phyloP scores from a whole-genome alignment of 2,888 invertebrate genomes.

The Mesoligia furuncula region DNA sequence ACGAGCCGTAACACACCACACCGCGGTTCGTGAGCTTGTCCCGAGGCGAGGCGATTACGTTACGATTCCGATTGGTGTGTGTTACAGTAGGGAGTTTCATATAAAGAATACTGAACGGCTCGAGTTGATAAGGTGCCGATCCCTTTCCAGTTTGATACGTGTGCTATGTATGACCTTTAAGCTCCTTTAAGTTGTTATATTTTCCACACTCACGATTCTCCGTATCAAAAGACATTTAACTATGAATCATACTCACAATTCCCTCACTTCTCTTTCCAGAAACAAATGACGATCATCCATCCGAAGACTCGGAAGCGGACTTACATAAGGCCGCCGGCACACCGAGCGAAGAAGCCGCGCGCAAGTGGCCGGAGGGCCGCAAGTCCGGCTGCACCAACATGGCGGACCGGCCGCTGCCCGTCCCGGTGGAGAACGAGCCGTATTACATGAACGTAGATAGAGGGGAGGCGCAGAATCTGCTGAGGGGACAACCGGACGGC shows the following conservation, averaged over 20 bases:
- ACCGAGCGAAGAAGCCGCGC: constrained; percentile 44
- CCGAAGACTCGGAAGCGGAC: constrained; percentile 79
- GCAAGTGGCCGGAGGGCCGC: constrained; percentile 70
- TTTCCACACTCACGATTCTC: not conserved
- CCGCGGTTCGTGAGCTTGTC: no score
- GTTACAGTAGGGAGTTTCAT: no score
- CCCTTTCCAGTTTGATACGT: no score
- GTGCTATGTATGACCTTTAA: no score
- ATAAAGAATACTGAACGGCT: no score
- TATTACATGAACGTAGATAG: constrained; percentile 90
- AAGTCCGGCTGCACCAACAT: constrained; percentile 75
- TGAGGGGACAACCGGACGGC: constrained; percentile 90
- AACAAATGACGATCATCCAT: constrained; percentile 79
- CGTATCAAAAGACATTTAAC: not conserved
- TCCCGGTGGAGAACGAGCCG: constrained; percentile 89
- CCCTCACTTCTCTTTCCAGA: constrained; percentile 70
- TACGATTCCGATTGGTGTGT: no score
- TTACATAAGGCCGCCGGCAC: constrained; percentile 55
- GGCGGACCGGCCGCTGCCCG: constrained; percentile 88
- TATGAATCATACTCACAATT: not conserved
- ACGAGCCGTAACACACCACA: no score
- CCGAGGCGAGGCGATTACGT: no score
- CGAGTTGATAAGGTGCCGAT: no score
- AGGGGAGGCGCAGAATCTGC: constrained; percentile 87
- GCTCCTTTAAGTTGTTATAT: not conserved